A percentile compares a stretch with the other conserved stretches of the same genome.
These are phyloP conservation scores for Aegithalos caudatus DNA, from an alignment of 2,113 vertebrate species.

Conservation along the genomic window DNA sequence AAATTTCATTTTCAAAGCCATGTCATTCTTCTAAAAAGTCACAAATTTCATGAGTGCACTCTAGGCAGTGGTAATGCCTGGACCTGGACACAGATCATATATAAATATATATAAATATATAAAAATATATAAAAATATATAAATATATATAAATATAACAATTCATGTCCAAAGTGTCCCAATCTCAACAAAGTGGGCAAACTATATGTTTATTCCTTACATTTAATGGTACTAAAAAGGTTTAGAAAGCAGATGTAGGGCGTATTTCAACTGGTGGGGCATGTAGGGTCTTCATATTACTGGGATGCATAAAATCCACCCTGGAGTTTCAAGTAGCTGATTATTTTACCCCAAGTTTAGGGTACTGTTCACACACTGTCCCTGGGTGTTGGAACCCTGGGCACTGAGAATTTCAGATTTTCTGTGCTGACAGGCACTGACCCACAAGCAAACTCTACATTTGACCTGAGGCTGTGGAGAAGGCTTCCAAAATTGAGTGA, in stretches of 20 bases:
- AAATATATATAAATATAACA: background rate
- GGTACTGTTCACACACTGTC: background rate
- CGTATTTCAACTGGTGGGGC: background rate
- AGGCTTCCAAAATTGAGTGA: too few relatives aligned
- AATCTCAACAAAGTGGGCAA: background rate
- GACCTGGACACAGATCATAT: background rate
- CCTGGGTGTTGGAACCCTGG: background rate
- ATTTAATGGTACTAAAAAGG: background rate
- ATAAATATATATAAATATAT: too few relatives aligned
- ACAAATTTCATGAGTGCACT: background rate
- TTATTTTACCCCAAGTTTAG: background rate
- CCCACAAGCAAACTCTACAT: too few relatives aligned
- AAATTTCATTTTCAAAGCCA: background rate
- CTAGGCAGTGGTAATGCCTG: background rate
- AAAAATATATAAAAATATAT: too few relatives aligned
- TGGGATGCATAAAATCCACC: background rate
- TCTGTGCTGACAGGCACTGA: too few relatives aligned
- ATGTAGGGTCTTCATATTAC: background rate
- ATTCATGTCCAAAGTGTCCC: background rate
- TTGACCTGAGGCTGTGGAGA: too few relatives aligned
- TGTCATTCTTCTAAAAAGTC: background rate
- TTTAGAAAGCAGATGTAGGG: background rate
- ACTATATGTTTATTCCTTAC: background rate
- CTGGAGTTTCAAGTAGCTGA: background rate
- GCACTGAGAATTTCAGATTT: too few relatives aligned